Evolutionary conservation across 1,140 invertebrate species (phyloP), one percentile per base, ranked within the genome.

Genomic region (Phocides pigmalion): DNA sequence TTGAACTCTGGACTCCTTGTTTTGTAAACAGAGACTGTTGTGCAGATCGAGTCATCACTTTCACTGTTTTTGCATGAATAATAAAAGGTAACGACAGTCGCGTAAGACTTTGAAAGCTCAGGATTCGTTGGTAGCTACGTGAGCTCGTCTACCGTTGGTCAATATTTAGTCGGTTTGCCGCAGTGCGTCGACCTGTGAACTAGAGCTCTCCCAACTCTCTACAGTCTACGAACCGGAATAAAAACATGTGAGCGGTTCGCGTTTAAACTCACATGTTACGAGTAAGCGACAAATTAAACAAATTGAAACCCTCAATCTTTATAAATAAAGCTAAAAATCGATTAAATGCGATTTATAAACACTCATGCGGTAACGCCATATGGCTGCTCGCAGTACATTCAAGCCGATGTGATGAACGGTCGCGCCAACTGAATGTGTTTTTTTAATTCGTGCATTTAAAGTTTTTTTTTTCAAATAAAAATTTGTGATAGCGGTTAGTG

Each of bases 321-420:
- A 14, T 3, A 0, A 0, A 35, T 42, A 56, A 56, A 56, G 51
- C 37, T 28, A 56, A 56, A 56, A 56, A 17, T 56, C 37, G 14
- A 42, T 25, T 42, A 16, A 56, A 25, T 11, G n/a, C 3, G 20
- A 35, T 56, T 56, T 42, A 56, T 56, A 56, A 56, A 56, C 51
- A 56, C 37, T 17, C 51, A 28, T 22, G 37, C 51, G 2, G 16
- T 47, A 61, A 46, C 37, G 35, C 62, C 68, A 72, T 64, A 66
- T 67, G 65, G 62, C 62, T 64, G 64, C 59, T 58, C 53, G 53
- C 53, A 58, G 49, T 46, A 66, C 51, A 59, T 46, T 41, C 53
- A 59, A 41, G 46, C 32, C 46, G 54, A 58, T 17, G 35, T 28
- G 32, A 47, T 22, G 63, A 53, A 58, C 64, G 66, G 70, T 66